Percentiles rank a stretch among this genome's conserved stretches.
Evolutionary conservation across 2,888 invertebrate genomes (phyloP).

Genomic region (Cheilosia pagana): DNA sequence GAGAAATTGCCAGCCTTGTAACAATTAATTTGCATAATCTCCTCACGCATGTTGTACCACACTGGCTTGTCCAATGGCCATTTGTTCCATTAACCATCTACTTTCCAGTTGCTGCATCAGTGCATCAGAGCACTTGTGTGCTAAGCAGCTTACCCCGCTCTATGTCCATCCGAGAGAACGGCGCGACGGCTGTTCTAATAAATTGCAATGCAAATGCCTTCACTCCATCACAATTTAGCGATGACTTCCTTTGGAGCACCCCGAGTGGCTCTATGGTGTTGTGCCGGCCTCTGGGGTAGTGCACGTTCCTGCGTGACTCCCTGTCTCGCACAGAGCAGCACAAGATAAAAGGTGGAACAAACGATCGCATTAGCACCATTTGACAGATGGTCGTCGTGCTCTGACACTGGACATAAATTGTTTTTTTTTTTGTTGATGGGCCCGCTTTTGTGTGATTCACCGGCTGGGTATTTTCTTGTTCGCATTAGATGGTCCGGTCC

Average conservation of each 20-base stretch:
- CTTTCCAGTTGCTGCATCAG: conserved; percentile 48
- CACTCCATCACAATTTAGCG: conserved; percentile 72
- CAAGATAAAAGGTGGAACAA: conserved; percentile 73
- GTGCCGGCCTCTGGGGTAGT: conserved; percentile 42
- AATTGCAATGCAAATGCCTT: conserved; percentile 71
- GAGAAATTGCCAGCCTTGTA: conserved; percentile 70
- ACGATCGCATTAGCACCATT: conserved; percentile 75
- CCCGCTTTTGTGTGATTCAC: conserved; percentile 61
- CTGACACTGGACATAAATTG: conserved; percentile 71
- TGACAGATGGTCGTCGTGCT: conserved; percentile 73
- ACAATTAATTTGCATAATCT: conserved; percentile 75
- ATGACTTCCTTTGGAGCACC: conserved; percentile 62
- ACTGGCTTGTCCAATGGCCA: conserved; percentile 66
- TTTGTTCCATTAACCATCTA: conserved; percentile 34
- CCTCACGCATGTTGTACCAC: conserved; percentile 64
- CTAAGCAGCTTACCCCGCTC: conserved; percentile 62
- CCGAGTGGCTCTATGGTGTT: conserved; percentile 4
- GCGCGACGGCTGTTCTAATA: conserved; percentile 66
- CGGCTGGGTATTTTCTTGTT: conserved; percentile 16
- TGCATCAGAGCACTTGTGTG: conserved; percentile 32
- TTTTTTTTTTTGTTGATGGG: conserved; percentile 49
- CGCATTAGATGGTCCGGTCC: conserved; percentile 23
- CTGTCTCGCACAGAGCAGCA: conserved; percentile 32
- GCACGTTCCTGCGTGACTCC: conserved; percentile 70
- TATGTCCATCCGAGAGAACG: conserved; percentile 19